Base-by-base conservation (phyloP, 1,140 invertebrate genomes). In the Andricus grossulariae region DNA sequence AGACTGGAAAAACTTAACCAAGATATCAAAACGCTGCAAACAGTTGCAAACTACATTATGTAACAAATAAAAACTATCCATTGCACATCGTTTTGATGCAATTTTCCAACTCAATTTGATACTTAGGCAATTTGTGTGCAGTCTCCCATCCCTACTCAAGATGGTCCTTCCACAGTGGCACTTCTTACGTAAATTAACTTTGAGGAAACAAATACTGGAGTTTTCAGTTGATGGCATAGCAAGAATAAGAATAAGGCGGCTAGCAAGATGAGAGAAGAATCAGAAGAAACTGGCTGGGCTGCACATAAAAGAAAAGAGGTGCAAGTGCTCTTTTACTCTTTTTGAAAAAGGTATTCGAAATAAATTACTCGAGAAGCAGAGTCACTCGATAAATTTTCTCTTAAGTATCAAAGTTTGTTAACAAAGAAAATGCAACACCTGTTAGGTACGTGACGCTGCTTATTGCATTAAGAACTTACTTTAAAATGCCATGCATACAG, bases 401-500 rank as follows among this genome's bases (percentile, higher is more conserved):
- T 76, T 85, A 45, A 45, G 39, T 45, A 45, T 45, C 39, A 45
- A 45, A 45, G 10, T 45, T 45, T 45, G 7, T 10, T 74, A 80
- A 60, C 60, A 83, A 86, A 84, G 80, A 86, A 85, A 83, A 80
- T 76, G 83, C 80, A 85, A 86, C 86, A 88, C 82, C 84, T 87
- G 87, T 87, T 88, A 87, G 80, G 82, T 86, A 85, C 86, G 87
- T 88, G 86, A 80, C 80, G 79, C 77, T 80, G 85, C 87, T 87
- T 87, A 85, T 80, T 79, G 80, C 84, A 86, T 89, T 88, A 88
- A 83, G 82, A 81, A 80, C 66, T 83, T 86, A 83, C 83, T 89
- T 88, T 86, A 88, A 89, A 89, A 89, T 89, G 85, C 83, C 81
- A 88, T 88, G 86, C 86, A 88, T 88, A 89, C 77, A 79, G 78